Evolutionary conservation across 2,888 invertebrate species (phyloP).

Genomic region (Rhagonycha lutea): DNA sequence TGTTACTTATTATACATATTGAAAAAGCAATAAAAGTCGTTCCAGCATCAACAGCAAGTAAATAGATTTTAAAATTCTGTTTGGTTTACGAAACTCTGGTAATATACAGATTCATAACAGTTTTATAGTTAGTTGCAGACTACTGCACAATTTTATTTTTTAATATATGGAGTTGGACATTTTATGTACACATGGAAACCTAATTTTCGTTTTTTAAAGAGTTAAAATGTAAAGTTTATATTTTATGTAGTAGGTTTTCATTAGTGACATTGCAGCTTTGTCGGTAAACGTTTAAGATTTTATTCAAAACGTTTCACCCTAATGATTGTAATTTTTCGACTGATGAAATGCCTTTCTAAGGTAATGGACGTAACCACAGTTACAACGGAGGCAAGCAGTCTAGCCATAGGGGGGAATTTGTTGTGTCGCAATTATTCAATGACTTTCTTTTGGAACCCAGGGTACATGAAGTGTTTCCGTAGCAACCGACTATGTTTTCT

Average conservation of each 20-base stretch:
- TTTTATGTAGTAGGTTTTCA: no score
- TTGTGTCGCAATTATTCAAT: background rate
- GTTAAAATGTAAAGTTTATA: no score
- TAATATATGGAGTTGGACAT: background rate
- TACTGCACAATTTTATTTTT: background rate
- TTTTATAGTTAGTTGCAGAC: background rate
- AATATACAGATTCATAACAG: background rate
- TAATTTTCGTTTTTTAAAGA: background rate
- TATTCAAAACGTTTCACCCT: background rate
- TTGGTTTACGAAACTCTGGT: background rate
- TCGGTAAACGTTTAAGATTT: background rate
- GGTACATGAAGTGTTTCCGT: background rate
- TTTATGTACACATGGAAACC: background rate
- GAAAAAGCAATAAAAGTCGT: background rate
- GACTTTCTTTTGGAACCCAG: background rate
- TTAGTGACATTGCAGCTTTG: no score
- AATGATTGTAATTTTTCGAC: background rate
- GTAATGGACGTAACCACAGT: background rate
- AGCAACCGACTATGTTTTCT: background rate
- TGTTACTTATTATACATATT: background rate
- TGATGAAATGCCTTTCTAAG: background rate
- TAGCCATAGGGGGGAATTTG: background rate
- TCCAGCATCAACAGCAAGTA: background rate
- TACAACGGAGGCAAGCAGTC: background rate
- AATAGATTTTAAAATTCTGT: background rate